These are phyloP conservation scores for Ridgeia piscesae DNA, from an alignment of 1,140 invertebrate genomes.

Conservation along the genomic window DNA sequence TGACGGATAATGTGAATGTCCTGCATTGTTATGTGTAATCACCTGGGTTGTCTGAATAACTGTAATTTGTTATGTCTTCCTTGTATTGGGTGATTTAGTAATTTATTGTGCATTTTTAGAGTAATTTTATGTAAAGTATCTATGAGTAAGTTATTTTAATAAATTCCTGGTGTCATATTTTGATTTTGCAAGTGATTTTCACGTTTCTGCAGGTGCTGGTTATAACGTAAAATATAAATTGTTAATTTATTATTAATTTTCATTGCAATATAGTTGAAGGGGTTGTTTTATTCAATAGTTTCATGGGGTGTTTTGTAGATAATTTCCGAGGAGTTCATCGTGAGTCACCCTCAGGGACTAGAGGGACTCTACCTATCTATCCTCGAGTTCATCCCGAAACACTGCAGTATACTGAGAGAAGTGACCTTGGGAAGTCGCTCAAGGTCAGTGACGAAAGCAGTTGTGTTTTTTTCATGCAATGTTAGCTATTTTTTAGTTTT, in stretches of 20 bases:
- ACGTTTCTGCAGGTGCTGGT: not conserved
- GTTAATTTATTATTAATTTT: not conserved
- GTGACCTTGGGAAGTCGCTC: conserved; percentile 53
- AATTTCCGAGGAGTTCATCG: conserved; percentile 74
- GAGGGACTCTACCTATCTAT: conserved; percentile 75
- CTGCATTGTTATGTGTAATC: not conserved
- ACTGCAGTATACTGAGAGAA: conserved; percentile 49
- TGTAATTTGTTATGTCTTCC: not conserved
- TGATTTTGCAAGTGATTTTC: not conserved
- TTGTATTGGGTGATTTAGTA: not conserved
- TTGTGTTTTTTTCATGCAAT: not conserved
- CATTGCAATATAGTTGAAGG: not conserved
- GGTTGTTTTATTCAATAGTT: not conserved
- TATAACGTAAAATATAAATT: conserved; percentile 2
- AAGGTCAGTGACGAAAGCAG: conserved; percentile 34
- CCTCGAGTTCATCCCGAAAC: conserved; percentile 69
- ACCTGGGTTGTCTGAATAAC: not conserved
- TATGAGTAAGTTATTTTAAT: not conserved
- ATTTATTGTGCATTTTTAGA: not conserved
- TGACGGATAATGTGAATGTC: not conserved
- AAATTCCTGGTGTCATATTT: not conserved
- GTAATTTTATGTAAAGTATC: not conserved
- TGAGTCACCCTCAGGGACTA: conserved; percentile 72
- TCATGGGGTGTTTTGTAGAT: conserved; percentile 49
- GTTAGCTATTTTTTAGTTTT: not conserved